Percentiles rank a stretch among this genome's conserved stretches.
Evolutionary conservation across 2,797 vertebrate genomes (phyloP).

Genomic region (Rachycentron canadum): DNA sequence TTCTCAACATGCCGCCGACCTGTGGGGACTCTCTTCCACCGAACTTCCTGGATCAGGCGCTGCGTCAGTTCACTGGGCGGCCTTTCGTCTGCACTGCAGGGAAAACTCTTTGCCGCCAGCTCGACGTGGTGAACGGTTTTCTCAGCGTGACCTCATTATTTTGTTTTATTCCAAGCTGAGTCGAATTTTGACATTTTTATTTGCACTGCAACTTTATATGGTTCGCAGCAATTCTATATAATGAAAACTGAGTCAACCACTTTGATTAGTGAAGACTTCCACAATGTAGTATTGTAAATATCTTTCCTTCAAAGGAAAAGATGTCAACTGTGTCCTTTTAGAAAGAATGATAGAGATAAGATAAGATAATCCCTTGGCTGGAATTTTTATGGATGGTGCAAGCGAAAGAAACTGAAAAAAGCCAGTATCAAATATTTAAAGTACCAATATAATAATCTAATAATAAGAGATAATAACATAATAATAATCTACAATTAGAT

Average conservation of each 20-base stretch:
- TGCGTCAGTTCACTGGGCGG: not conserved
- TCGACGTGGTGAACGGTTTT: slow-evolving; percentile 20
- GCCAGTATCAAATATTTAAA: no score
- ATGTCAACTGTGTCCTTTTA: not conserved
- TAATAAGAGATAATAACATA: no score
- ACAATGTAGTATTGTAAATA: not conserved
- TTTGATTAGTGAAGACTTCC: not conserved
- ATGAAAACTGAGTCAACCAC: not conserved
- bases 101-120: slow-evolving; percentile 37
- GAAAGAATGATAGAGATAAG: not conserved
- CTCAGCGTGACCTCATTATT: slow-evolving; percentile 34
- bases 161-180: slow-evolving; percentile 36
- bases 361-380: no score
- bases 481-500: no score
- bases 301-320: not conserved
- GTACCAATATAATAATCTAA: no score
- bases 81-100: slow-evolving; percentile 27
- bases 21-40: slow-evolving; percentile 15
- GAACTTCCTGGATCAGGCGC: slow-evolving; percentile 17
- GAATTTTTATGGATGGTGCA: no score
- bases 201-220: not conserved
- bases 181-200: slow-evolving; percentile 24
- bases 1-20: slow-evolving; percentile 40
- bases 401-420: no score
- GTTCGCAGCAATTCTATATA: not conserved